These are phyloP conservation scores for Ctenomys sociabilis DNA, from an alignment of 2,113 vertebrate genomes.

Conservation along the genomic window DNA sequence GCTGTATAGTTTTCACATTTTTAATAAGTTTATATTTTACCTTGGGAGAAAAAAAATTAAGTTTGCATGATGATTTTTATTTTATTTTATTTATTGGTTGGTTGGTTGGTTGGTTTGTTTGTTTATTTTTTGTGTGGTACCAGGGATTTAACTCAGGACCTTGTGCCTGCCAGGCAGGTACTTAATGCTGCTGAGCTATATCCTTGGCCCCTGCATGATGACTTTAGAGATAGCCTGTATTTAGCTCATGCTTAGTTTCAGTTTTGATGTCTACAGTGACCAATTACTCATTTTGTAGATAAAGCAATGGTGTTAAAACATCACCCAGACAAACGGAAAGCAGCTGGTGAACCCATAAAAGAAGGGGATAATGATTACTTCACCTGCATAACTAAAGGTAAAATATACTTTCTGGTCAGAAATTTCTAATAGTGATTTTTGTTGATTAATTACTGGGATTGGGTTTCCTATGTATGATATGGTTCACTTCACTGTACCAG, in stretches of 20 bases:
- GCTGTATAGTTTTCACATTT: slow-evolving; percentile 7
- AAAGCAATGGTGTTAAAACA: slow-evolving; percentile 99
- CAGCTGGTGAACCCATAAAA: slow-evolving; percentile 96
- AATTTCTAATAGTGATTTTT: background rate
- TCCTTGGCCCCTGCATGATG: background rate
- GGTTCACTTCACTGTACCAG: background rate
- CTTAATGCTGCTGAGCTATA: no score
- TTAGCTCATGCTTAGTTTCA: slow-evolving; percentile 55
- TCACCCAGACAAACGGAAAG: slow-evolving; percentile 99
- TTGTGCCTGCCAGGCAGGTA: no score
- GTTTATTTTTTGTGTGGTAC: no score
- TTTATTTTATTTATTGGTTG: no score
- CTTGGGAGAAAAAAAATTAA: slow-evolving; percentile 26
- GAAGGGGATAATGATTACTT: slow-evolving; percentile 99
- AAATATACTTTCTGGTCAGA: background rate
- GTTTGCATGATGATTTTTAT: background rate
- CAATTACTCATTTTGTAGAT: slow-evolving; percentile 86
- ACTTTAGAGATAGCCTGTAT: slow-evolving; percentile 12
- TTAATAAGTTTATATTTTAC: slow-evolving; percentile 25
- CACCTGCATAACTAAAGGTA: slow-evolving; percentile 99
- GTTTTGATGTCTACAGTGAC: slow-evolving; percentile 60
- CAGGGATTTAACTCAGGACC: no score
- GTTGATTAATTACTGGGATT: background rate
- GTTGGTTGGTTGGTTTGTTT: no score
- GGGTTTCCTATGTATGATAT: slow-evolving; percentile 21